Evolutionary conservation across 2,113 vertebrate species (phyloP).

Genomic region (Nannobrachium achirus): DNA sequence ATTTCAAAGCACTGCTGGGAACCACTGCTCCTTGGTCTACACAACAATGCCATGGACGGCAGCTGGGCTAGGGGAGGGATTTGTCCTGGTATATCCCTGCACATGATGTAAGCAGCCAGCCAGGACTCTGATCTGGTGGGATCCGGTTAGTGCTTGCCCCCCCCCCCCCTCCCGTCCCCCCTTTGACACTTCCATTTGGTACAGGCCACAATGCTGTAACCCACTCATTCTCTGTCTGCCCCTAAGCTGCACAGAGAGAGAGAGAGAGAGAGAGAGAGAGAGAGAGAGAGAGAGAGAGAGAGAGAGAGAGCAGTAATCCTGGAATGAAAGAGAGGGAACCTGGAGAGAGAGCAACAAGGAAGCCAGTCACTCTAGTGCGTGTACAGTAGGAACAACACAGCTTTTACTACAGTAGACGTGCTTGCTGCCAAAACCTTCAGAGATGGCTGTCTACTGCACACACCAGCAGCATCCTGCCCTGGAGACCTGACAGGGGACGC

Average conservation of each 20-base stretch:
- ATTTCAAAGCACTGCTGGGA: too few relatives aligned
- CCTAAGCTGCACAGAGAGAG: conserved; percentile 50
- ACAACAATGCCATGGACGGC: conserved; percentile 16
- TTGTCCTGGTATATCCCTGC: conserved; percentile 42
- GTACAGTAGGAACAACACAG: not conserved
- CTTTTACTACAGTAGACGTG: not conserved
- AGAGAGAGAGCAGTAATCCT: not conserved
- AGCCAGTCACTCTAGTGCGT: not conserved
- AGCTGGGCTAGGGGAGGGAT: not conserved
- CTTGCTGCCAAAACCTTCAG: conserved; percentile 37
- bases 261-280: not conserved
- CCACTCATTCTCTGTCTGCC: conserved; percentile 46
- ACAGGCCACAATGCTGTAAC: conserved; percentile 69
- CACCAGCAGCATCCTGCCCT: conserved; percentile 57
- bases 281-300: conserved; percentile 6
- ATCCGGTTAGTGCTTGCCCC: conserved; percentile 43
- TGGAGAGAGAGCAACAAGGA: conserved; percentile 5
- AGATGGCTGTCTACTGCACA: conserved; percentile 57
- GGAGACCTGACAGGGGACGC: conserved; percentile 57
- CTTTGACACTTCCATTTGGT: conserved; percentile 60
- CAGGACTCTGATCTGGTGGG: conserved; percentile 14
- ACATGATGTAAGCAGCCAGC: conserved; percentile 49
- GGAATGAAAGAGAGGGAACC: not conserved
- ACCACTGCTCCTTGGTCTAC: too few relatives aligned
- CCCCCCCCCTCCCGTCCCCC: conserved; percentile 37